Evolutionary conservation across 2,113 vertebrate genomes (phyloP).

Genomic region (Chrysemys picta): DNA sequence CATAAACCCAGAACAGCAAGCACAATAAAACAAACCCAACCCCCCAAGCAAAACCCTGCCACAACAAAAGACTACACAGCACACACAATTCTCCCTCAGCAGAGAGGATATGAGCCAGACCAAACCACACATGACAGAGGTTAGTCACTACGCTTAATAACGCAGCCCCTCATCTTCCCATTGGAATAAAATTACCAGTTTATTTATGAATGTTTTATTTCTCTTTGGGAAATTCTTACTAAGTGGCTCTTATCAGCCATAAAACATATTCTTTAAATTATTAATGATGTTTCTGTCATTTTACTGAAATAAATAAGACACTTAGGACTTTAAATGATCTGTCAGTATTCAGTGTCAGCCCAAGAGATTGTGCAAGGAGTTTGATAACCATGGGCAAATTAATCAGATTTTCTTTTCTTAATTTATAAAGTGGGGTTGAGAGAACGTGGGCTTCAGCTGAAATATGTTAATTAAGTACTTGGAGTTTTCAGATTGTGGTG

Average conservation of each 20-base stretch:
- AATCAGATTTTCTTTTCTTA: conserved; percentile 6
- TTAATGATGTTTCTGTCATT: not conserved
- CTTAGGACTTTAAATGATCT: not conserved
- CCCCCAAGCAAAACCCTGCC: not conserved
- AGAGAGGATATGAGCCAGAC: not conserved
- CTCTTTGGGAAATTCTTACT: not conserved
- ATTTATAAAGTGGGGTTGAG: conserved; percentile 10
- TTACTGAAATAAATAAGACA: conserved; percentile 53
- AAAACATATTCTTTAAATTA: not conserved
- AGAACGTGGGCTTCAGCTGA: not conserved
- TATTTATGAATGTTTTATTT: conserved; percentile 37
- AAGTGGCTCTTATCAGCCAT: conserved; percentile 20
- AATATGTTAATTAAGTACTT: conserved; percentile 20
- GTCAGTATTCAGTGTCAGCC: conserved; percentile 20
- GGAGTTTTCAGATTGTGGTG: not conserved
- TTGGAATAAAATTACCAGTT: not conserved
- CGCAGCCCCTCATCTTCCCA: not conserved
- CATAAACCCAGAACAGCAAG: not conserved
- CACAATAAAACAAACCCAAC: not conserved
- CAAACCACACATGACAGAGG: not conserved
- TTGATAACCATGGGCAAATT: not conserved
- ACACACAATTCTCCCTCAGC: not conserved
- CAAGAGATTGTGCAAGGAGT: conserved; percentile 18
- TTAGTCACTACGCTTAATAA: conserved; percentile 3
- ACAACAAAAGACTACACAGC: not conserved